Conservation (phyloP, 2,113 vertebrate species). For the Ceyx cyanopectus region DNA sequence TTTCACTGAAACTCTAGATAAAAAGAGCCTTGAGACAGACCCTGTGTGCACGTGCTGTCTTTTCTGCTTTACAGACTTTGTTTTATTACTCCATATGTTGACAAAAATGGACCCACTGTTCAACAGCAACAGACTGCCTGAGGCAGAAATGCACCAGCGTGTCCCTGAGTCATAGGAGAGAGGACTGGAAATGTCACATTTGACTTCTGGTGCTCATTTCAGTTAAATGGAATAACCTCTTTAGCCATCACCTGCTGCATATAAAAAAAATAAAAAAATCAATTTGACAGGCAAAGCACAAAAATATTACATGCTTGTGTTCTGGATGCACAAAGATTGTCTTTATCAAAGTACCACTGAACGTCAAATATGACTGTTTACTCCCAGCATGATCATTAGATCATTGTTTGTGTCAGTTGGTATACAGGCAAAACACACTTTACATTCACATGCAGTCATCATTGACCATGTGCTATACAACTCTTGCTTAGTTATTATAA, state of each 20-base stretch:
- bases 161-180: neutral
- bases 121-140: neutral
- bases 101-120: neutral
- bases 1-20: rapidly evolving
- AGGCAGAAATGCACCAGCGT: neutral
- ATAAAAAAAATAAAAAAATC: neutral
- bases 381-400: neutral
- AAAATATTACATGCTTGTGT: neutral
- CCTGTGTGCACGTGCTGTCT: neutral
- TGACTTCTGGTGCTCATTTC: neutral
- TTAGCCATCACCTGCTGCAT: neutral
- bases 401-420: neutral
- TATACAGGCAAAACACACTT: neutral
- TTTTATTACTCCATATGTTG: neutral
- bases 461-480: neutral
- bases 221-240: neutral
- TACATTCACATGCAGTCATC: neutral
- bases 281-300: neutral
- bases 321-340: neutral
- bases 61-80: neutral
- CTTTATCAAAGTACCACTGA: neutral
- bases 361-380: neutral
- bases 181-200: neutral
- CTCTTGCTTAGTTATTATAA: neutral
- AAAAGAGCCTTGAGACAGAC: neutral